Conservation (phyloP, 2,113 vertebrate species). For the Actenoides lindsayi region DNA sequence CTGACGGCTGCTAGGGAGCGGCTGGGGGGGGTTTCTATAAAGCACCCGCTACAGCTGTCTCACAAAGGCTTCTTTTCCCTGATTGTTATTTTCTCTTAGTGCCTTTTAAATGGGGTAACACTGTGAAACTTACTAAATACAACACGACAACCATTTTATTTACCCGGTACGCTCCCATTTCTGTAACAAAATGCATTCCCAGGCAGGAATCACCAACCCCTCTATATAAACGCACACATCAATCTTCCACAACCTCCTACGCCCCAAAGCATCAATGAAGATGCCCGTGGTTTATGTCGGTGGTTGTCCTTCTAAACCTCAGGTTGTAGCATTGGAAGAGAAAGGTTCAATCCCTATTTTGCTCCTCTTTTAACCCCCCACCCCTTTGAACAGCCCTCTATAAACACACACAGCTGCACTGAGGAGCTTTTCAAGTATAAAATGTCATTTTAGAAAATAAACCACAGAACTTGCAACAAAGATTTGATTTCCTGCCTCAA, state of each 20-base stretch:
- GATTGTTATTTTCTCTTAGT: background rate
- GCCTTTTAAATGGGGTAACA: background rate
- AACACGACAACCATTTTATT: background rate
- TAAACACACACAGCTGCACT: background rate
- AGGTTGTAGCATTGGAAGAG: too few relatives aligned
- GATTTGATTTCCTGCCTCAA: background rate
- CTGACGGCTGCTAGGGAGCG: background rate
- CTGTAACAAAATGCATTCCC: background rate
- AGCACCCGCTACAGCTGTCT: accelerated
- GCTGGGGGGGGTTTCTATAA: accelerated
- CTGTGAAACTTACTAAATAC: background rate
- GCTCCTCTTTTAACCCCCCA: accelerated
- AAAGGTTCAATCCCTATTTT: background rate
- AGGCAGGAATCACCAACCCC: background rate
- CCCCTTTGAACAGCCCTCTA: accelerated
- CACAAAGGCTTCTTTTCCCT: accelerated
- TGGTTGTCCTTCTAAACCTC: background rate
- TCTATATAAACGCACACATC: background rate
- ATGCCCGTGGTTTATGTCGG: background rate
- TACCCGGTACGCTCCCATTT: background rate
- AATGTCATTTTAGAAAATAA: background rate
- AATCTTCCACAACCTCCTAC: background rate
- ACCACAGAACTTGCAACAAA: background rate
- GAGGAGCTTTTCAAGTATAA: background rate
- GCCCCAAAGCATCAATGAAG: background rate